These are phyloP conservation scores for Oncopodura yosiiana DNA, from an alignment of 1,140 invertebrate genomes.

Conservation along the genomic window DNA sequence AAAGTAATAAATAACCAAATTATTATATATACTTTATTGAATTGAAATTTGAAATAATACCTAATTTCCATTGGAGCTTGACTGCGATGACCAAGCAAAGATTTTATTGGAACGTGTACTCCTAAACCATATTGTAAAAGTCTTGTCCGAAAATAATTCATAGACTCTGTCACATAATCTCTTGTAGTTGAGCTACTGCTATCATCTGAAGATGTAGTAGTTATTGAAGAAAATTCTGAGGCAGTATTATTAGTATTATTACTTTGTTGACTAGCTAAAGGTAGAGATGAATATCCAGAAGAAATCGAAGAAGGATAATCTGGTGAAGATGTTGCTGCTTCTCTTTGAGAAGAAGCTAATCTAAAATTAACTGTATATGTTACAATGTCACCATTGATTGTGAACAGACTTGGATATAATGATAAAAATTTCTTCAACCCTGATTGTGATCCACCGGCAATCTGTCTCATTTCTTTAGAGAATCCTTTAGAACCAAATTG, in stretches of 20 bases:
- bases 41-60: no score
- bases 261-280: no score
- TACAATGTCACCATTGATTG: conserved; percentile 83
- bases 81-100: conserved; percentile 37
- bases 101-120: conserved; percentile 81
- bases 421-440: conserved; percentile 81
- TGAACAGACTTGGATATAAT: conserved; percentile 84
- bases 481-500: conserved; percentile 93
- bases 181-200: background rate
- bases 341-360: conserved; percentile 35
- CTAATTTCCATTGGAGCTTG: conserved; percentile 85
- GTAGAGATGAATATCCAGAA: no score
- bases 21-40: no score
- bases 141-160: conserved; percentile 87
- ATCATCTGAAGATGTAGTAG: background rate
- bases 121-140: conserved; percentile 78
- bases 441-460: conserved; percentile 85
- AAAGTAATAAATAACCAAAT: no score
- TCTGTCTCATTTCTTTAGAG: conserved; percentile 89
- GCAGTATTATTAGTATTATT: no score
- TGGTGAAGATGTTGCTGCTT: no score
- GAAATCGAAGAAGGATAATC: no score
- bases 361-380: no score
- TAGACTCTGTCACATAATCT: conserved; percentile 55
- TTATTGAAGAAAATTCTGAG: conserved; percentile 12